Evolutionary conservation across 1,140 invertebrate genomes (phyloP), one percentile per base, ranked within the genome.

Genomic region (Gonioctena quinquepunctata): DNA sequence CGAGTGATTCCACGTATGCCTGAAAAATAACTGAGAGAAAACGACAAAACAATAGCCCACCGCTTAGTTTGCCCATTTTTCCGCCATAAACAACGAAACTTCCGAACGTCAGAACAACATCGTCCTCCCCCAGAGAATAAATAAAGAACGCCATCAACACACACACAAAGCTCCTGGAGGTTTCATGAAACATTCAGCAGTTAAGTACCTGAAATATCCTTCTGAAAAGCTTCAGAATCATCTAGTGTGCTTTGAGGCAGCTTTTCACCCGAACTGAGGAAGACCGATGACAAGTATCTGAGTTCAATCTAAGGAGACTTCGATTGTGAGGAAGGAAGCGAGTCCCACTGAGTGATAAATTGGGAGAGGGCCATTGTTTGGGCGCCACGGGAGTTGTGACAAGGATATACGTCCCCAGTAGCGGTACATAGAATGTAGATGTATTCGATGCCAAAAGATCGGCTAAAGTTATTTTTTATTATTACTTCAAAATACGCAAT

Each of bases 311-410:
- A 69, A 75, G 70, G 72, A 59, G 71, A 75, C 72, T 77, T 77
- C 73, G 73, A 77, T 75, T 75, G 73, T 75, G 71, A 76, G 71
- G 72, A 73, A 78, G 72, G 76, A 76, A 78, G 72, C 70, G 68
- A 70, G 73, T n/a, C 75, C 76, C 70, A 76, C 76, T 71, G 76
- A 72, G 76, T 78, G 76, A 78, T 78, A 78, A 78, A 78, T 78
- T 76, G 75, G 75, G 73, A 73, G 66, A 70, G 65, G 52, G 66
- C 61, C 74, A 76, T 78, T 78, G 76, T 78, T 76, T 78, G 72
- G 74, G 72, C 61, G 70, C 70, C 68, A n/a, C n/a, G n/a, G 74
- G 72, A 74, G 72, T 49, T 59, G 70, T 76, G 76, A 78, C 76
- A 76, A 76, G 69, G 76, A 78, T 75, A 78, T 77, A 77, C 72